Evolutionary conservation across 2,797 vertebrate genomes (phyloP).

Genomic region (Chiloscyllium punctatum): DNA sequence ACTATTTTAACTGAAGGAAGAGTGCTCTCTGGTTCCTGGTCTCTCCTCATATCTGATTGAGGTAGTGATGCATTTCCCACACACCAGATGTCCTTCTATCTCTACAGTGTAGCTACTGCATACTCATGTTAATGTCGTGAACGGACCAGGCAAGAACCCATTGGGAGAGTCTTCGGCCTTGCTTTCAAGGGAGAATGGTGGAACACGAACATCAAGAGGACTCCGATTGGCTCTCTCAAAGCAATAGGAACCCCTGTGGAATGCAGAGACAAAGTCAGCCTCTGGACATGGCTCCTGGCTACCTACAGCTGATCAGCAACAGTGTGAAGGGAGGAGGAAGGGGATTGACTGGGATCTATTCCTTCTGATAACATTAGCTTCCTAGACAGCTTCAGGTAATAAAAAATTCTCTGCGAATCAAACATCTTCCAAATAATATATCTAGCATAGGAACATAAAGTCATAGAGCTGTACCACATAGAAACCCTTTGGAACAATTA

Average conservation of each 20-base stretch:
- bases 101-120: neutral
- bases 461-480: no score
- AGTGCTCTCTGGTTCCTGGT: neutral
- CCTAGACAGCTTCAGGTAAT: neutral
- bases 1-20: neutral
- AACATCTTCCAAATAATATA: neutral
- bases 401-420: neutral
- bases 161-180: slow-evolving; percentile 53
- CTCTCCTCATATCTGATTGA: neutral
- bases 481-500: no score
- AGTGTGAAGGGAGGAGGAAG: neutral
- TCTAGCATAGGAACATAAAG: neutral
- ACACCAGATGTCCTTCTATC: neutral
- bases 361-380: neutral
- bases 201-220: slow-evolving; percentile 54
- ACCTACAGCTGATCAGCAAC: neutral
- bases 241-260: slow-evolving; percentile 53
- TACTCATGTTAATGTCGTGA: slow-evolving; percentile 47
- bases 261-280: slow-evolving; percentile 41
- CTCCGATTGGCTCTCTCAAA: slow-evolving; percentile 50
- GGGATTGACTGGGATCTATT: neutral
- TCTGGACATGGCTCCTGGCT: neutral
- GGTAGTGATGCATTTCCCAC: neutral
- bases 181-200: slow-evolving; percentile 56
- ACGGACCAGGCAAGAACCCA: slow-evolving; percentile 52